phyloP scores from a whole-genome alignment of 2,888 invertebrate species.

The Cheilosia pagana region DNA sequence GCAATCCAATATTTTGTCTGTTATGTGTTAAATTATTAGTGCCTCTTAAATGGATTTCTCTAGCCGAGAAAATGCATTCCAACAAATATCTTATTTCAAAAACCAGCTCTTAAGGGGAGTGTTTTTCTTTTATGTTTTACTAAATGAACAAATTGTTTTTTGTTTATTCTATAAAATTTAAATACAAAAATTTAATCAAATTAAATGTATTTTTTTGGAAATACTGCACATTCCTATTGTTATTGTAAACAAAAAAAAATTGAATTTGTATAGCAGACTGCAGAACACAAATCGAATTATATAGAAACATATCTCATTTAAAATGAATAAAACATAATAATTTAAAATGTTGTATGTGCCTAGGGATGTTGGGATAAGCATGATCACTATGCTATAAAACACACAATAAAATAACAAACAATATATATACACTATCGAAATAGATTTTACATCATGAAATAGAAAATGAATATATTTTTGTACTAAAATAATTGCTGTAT shows the following conservation, averaged over 20 bases:
- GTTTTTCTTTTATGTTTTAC: conserved; percentile 11
- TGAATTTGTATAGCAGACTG: conserved; percentile 17
- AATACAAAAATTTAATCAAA: conserved; percentile 1
- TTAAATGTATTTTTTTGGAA: conserved; percentile 18
- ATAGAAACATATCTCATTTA: conserved; percentile 62
- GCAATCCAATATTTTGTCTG: neutral
- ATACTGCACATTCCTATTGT: conserved; percentile 63
- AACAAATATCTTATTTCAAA: conserved; percentile 29
- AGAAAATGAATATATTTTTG: conserved; percentile 65
- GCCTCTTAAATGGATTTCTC: neutral
- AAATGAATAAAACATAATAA: conserved; percentile 33
- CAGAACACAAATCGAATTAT: conserved; percentile 30
- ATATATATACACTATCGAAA: conserved; percentile 45
- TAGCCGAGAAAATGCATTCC: conserved; percentile 50
- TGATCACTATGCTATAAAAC: neutral
- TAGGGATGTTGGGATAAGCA: conserved; percentile 33
- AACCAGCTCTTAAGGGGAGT: neutral
- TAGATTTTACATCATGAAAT: conserved; percentile 52
- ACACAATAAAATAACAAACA: conserved; percentile 18
- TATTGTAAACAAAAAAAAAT: neutral
- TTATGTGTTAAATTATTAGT: neutral
- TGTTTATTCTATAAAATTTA: neutral
- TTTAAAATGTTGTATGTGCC: conserved; percentile 56
- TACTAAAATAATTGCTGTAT: conserved; percentile 62
- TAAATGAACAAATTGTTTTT: neutral